Conservation (phyloP, 2,797 vertebrate genomes). For the Falco berigora region DNA sequence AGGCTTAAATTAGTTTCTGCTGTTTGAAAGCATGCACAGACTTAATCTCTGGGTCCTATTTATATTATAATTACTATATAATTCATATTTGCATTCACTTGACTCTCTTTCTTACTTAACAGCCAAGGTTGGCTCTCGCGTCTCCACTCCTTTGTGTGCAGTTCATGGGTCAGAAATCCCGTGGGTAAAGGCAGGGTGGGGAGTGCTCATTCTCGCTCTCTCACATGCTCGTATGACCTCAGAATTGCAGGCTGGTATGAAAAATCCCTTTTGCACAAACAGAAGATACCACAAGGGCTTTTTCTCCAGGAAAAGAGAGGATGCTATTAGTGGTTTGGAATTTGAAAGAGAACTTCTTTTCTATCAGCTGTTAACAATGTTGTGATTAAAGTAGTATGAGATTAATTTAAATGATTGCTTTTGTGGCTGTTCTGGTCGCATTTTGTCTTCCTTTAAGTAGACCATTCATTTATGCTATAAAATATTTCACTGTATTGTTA, state of each 20-base stretch:
- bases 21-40: slow-evolving; percentile 7
- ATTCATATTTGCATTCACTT: slow-evolving; percentile 43
- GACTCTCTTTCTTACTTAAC: neutral
- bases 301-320: neutral
- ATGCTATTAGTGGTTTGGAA: neutral
- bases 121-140: neutral
- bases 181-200: neutral
- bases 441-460: neutral
- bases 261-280: neutral
- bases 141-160: neutral
- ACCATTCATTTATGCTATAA: neutral
- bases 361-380: neutral
- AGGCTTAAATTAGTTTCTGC: slow-evolving; percentile 22
- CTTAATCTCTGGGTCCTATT: slow-evolving; percentile 24
- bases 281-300: neutral
- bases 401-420: slow-evolving; percentile 25
- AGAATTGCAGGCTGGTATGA: neutral
- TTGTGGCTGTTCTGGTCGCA: neutral
- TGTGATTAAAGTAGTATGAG: neutral
- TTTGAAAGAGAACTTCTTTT: neutral
- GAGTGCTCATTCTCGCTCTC: neutral
- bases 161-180: slow-evolving; percentile 14
- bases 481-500: neutral
- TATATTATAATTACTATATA: slow-evolving; percentile 27
- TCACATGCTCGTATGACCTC: neutral